Conservation (phyloP, 2,888 invertebrate genomes). For the Suillia variegata region DNA sequence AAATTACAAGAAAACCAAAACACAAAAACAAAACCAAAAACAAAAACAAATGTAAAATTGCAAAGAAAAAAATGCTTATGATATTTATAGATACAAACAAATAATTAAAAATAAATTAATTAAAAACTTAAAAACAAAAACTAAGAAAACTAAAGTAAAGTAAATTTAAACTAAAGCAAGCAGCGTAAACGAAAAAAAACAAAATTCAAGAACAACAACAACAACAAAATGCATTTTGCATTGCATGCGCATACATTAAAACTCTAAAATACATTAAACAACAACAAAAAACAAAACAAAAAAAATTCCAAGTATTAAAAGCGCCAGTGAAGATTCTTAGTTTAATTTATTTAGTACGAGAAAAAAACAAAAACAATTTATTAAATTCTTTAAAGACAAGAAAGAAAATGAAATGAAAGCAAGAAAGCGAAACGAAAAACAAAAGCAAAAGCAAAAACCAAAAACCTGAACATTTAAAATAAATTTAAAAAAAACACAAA, state of each 20-base stretch:
- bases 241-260: not conserved
- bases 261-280: not conserved
- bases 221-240: not conserved
- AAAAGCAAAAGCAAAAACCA: no score
- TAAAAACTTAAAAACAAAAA: not conserved
- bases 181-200: not conserved
- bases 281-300: constrained; percentile 17
- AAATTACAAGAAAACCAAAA: no score
- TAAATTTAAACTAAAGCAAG: no score
- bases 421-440: no score
- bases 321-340: constrained; percentile 1
- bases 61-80: constrained; percentile 29
- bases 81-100: constrained; percentile 32
- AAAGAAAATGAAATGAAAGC: no score
- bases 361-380: no score
- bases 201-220: not conserved
- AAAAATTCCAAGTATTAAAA: constrained; percentile 8
- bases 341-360: not conserved
- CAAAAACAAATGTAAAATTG: not conserved
- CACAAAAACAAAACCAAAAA: no score
- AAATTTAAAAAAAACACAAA: constrained; percentile 13
- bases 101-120: constrained; percentile 15
- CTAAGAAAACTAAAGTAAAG: no score
- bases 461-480: not conserved
- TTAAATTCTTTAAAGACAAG: not conserved